A percentile compares a stretch with the other conserved stretches of the same genome.
Evolutionary conservation across 1,140 invertebrate genomes (phyloP).

Genomic region (Cydia splendana): DNA sequence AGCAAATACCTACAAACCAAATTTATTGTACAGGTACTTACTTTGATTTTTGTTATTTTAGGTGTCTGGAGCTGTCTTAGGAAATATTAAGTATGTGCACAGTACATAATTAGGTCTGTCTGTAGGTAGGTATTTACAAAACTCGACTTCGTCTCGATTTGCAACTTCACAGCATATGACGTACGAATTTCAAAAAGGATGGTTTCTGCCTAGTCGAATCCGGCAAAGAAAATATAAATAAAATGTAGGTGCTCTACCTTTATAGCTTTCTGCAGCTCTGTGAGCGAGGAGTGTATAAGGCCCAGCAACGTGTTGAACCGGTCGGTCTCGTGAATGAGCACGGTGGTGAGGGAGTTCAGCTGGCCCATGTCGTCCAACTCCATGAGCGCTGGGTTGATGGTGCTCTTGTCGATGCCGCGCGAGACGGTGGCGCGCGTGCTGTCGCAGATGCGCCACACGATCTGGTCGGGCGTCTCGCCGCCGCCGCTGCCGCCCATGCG

Average conservation of each 20-base stretch:
- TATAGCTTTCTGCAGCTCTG: slow-evolving; percentile 90
- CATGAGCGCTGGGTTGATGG: slow-evolving; percentile 66
- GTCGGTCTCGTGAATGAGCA: slow-evolving; percentile 92
- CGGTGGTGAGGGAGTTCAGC: slow-evolving; percentile 89
- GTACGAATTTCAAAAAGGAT: too few relatives aligned
- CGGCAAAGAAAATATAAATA: not conserved
- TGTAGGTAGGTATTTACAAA: too few relatives aligned
- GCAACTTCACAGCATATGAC: too few relatives aligned
- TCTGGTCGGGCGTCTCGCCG: slow-evolving; percentile 86
- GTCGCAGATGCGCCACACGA: slow-evolving; percentile 87
- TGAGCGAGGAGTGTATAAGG: slow-evolving; percentile 86
- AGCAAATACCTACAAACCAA: too few relatives aligned
- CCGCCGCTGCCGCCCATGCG: slow-evolving; percentile 79
- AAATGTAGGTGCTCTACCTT: slow-evolving; percentile 64
- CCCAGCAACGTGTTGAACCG: slow-evolving; percentile 89
- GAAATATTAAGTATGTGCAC: too few relatives aligned
- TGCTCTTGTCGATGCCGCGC: slow-evolving; percentile 48
- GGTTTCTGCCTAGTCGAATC: too few relatives aligned
- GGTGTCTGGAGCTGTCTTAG: too few relatives aligned
- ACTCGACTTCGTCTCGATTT: too few relatives aligned
- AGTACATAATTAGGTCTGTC: too few relatives aligned
- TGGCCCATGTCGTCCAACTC: slow-evolving; percentile 76
- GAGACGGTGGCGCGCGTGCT: slow-evolving; percentile 71
- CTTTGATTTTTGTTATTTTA: too few relatives aligned
- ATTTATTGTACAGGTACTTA: too few relatives aligned